Evolutionary conservation across 2,888 invertebrate species (phyloP), one percentile per base, ranked within the genome.

Genomic region (Deroplatys truncata): DNA sequence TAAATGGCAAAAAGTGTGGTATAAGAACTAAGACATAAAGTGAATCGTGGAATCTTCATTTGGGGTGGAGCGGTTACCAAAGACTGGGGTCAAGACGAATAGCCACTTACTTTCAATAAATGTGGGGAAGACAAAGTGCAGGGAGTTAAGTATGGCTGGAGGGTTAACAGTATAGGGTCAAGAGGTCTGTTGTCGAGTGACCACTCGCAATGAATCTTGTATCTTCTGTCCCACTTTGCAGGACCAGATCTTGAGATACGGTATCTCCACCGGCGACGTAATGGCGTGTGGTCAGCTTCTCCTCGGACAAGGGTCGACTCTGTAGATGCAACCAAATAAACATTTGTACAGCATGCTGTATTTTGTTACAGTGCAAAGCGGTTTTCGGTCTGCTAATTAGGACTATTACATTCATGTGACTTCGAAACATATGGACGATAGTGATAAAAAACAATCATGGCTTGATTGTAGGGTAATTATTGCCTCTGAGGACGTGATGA

Each of bases 31-130:
- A 25, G 20, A 72, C 56, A 72, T 72, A 72, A 72, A 72, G 56
- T 72, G 56, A 72, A 35, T 29, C 82, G 87, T 31, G 31, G 29
- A 31, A 35, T 31, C 29, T 82, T 82, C 31, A 82, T 15, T 29
- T 16, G 29, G 84, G 82, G 82, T 25, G 86, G 29, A n/a, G 28
- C 49, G 8, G 86, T 25, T 20, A 72, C 56, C 56, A 72, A 31
- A 35, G 85, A n/a, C 25, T n/a, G 31, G 49, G 85, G 35, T 85
- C 72, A 87, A 87, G 87, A 87, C 82, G n/a, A 15, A 87, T 87
- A 43, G 72, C 87, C 87, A 87, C 87, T 87, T 87, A 87, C 28
- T 87, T 87, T 87, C 87, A 87, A 87, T 87, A 87, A 87, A 31
- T 87, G 28, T 72, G 31, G 82, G 35, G 82, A 86, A 87, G 87